Evolutionary conservation across 1,140 invertebrate genomes (phyloP).

Genomic region (Penaeus vannamei): DNA sequence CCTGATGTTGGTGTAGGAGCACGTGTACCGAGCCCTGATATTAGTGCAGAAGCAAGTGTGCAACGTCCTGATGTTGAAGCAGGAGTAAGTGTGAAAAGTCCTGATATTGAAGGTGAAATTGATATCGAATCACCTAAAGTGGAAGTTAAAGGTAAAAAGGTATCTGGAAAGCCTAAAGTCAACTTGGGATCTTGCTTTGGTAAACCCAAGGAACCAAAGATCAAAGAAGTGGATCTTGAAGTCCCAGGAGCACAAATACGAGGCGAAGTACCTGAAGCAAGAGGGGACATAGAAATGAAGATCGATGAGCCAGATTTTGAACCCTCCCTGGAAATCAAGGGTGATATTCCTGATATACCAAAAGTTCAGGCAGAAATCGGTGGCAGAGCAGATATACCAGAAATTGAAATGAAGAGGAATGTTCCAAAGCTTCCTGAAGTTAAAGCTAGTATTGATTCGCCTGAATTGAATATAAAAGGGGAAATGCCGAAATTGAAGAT

Average conservation of each 20-base stretch:
- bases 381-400: neutral
- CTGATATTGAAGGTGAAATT: neutral
- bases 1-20: neutral
- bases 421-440: conserved; percentile 33
- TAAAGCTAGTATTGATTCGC: neutral
- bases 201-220: conserved; percentile 43
- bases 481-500: conserved; percentile 1
- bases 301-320: neutral
- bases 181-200: conserved; percentile 52
- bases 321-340: neutral
- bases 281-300: neutral
- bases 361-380: neutral
- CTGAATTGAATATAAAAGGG: conserved; percentile 11
- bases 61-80: neutral
- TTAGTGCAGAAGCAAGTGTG: neutral
- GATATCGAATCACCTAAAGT: neutral
- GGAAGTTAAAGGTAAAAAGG: neutral
- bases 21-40: neutral
- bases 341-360: conserved; percentile 8
- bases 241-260: neutral
- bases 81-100: neutral
- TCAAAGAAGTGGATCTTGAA: neutral
- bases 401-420: conserved; percentile 37
- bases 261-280: neutral
- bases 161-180: conserved; percentile 35